Evolutionary conservation across 2,797 vertebrate genomes (phyloP).

Genomic region (Onychomys leucogaster): DNA sequence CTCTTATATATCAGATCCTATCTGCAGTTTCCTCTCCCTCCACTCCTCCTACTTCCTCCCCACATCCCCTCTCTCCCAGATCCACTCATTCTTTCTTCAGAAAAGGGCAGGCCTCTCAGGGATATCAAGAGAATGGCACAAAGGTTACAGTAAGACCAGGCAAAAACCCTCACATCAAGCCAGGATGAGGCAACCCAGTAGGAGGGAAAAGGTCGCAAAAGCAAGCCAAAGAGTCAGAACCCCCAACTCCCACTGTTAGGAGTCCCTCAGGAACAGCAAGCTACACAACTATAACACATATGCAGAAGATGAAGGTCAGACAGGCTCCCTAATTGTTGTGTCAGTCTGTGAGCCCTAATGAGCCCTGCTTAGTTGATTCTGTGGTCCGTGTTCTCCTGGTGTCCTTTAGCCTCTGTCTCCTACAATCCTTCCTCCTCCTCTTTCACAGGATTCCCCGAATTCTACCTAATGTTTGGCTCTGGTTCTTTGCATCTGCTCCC

Average conservation of each 20-base stretch:
- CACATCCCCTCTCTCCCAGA: background rate
- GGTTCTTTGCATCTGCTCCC: background rate
- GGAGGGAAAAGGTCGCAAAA: background rate
- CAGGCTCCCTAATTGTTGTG: background rate
- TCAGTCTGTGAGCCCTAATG: background rate
- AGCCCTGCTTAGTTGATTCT: background rate
- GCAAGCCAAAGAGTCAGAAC: no score
- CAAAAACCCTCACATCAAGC: background rate
- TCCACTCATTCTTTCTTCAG: background rate
- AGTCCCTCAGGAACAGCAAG: background rate
- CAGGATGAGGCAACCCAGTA: background rate
- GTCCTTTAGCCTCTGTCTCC: background rate
- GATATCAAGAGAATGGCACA: background rate
- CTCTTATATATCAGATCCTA: background rate
- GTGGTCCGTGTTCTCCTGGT: background rate
- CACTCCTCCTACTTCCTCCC: background rate
- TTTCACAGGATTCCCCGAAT: accelerated
- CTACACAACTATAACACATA: background rate
- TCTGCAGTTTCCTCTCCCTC: background rate
- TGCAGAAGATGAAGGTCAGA: background rate
- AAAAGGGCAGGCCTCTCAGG: background rate
- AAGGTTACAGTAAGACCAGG: background rate
- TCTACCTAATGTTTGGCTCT: background rate
- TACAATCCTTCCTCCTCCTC: background rate
- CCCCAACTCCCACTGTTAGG: background rate